phyloP scores from a whole-genome alignment of 2,113 vertebrate species.

The Elanoides forficatus region DNA sequence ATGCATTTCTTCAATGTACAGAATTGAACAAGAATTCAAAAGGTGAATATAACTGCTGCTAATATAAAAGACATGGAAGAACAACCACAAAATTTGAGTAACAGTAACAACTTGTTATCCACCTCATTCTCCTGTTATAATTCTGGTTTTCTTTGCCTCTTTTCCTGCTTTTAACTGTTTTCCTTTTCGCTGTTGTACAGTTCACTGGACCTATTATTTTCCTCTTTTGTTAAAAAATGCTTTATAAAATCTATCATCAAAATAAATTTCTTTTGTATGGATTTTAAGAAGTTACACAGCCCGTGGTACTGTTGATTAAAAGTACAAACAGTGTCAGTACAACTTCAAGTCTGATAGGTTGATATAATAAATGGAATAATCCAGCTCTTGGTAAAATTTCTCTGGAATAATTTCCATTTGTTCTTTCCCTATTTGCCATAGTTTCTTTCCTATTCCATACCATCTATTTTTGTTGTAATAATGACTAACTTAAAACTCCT shows the following conservation, averaged over 20 bases:
- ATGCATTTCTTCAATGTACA: background rate
- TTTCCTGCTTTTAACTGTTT: background rate
- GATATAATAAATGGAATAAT: background rate
- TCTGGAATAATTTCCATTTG: background rate
- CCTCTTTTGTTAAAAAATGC: background rate
- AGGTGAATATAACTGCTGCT: background rate
- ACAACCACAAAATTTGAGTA: background rate
- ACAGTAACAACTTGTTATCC: background rate
- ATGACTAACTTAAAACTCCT: background rate
- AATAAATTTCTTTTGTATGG: background rate
- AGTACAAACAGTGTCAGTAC: background rate
- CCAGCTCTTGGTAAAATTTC: background rate
- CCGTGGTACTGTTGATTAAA: background rate
- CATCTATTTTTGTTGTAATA: background rate
- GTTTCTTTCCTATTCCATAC: background rate
- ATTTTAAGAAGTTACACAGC: background rate
- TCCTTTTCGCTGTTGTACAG: background rate
- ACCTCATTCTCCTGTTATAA: background rate
- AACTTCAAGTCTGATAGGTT: background rate
- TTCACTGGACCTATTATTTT: background rate
- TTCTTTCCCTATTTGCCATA: background rate
- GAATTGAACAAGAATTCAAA: background rate
- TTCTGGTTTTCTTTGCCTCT: background rate
- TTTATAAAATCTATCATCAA: background rate
- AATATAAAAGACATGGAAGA: background rate